Percentiles rank a stretch among this genome's conserved stretches.
phyloP scores from a whole-genome alignment of 2,888 invertebrate genomes.

The Ichneumoninae sp. region DNA sequence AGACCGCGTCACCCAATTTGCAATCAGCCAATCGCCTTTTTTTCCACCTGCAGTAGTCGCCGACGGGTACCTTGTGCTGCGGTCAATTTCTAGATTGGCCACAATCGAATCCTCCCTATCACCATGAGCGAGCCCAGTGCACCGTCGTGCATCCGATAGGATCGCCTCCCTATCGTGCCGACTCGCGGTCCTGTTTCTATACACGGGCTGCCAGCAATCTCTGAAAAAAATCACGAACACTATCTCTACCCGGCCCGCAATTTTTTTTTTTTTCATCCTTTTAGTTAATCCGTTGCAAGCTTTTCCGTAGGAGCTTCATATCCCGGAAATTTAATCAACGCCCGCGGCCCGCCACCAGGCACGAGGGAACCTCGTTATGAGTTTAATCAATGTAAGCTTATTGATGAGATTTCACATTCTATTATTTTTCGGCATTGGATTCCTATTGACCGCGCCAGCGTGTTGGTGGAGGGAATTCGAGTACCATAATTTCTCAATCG shows the following conservation, averaged over 20 bases:
- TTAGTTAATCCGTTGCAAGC: conserved; percentile 16
- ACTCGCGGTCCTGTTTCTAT: conserved; percentile 10
- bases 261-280: conserved; percentile 5
- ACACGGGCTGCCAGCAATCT: conserved; percentile 29
- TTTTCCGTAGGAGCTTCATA: conserved; percentile 19
- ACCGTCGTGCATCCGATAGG: conserved; percentile 21
- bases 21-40: conserved; percentile 62
- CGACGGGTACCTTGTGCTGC: conserved; percentile 23
- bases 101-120: conserved; percentile 61
- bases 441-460: background rate
- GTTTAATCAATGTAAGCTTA: conserved; percentile 15
- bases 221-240: conserved; percentile 4
- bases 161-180: background rate
- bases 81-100: conserved; percentile 65
- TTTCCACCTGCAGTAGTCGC: conserved; percentile 26
- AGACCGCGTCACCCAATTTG: conserved; percentile 59
- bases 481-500: too few relatives aligned
- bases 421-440: background rate
- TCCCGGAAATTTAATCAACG: conserved; percentile 19
- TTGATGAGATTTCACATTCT: background rate
- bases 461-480: background rate
- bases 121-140: conserved; percentile 7
- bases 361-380: conserved; percentile 3
- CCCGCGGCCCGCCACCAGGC: background rate
- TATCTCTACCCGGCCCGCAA: background rate